Base-by-base conservation (phyloP, 2,797 vertebrate genomes). In the Hemibagrus guttatus region DNA sequence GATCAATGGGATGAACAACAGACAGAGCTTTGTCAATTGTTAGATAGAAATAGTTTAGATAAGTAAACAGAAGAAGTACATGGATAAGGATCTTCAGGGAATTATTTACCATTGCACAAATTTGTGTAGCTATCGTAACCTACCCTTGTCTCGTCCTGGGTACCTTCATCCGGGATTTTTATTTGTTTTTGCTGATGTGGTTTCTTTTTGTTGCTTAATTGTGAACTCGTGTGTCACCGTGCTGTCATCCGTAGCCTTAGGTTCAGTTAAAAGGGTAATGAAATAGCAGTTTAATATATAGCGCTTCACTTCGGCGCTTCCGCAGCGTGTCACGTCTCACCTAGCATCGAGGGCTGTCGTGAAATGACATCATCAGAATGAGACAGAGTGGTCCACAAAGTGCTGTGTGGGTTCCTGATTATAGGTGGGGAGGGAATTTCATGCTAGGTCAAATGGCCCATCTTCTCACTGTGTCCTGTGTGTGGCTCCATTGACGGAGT, bases 1-100 rank as follows among this genome's bases (percentile, higher is more conserved):
- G 92, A 94, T 95, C 94, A 94, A 95, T 95, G 94, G 92, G 90
- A 90, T 90, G 93, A 92, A 93, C 92, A 93, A 93, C 92, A 92
- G 91, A 89, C 83, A 54, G 85, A 63, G 91, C 87, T 91, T 91
- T 92, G 93, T 94, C 94, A 94, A 95, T 95, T 94, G 94, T 94
- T 93, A 92, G 93, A 94, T 92, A 93, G 26, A 63, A 80, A 49
- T 28, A 92, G 91, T 88, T 90, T 90, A 91, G 93, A 91, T 92
- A 92, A 35, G 91, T 95, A 94, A 94, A 95, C 94, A 93, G 92
- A 94, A 93, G 92, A 92, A 93, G 93, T 93, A 91, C 92, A 92
- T 91, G 91, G 91, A 90, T 91, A 92, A 91, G 92, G 91, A 92
- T 93, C 91, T 91, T 92, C 90, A 89, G 92, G 92, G 93, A 93